Base-by-base conservation (phyloP, 1,140 invertebrate species). In the Stratiolaelaps scimitus region DNA sequence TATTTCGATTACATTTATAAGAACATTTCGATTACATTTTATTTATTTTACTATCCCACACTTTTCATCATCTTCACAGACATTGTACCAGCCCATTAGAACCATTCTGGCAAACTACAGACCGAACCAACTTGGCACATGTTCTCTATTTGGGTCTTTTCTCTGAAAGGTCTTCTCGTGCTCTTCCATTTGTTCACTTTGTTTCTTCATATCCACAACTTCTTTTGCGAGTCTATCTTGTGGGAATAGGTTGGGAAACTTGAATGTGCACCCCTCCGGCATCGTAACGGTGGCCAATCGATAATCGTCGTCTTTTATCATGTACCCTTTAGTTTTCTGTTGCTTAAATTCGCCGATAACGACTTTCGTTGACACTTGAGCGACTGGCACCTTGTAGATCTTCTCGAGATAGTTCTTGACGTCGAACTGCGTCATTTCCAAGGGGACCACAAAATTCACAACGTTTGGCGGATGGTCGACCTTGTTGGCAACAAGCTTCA, bases 331-430 rank as follows among this genome's bases (percentile, higher is more conserved):
- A 17, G 65, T 28, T 28, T 66, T 68, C 23, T 73, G 72, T 67
- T 67, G 69, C 67, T 73, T 74, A 7, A 73, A 71, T 69, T 73
- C 69, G 10, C 75, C 77, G 75, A 64, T 28, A 67, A 67, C 68
- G 17, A 72, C 60, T 40, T 70, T 53, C 23, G 74, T 75, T 67
- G 81, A 77, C 0, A 95, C 84, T 72, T 85, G 74, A 2, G 84
- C 75, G 5, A 88, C 83, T 2, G 81, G 80, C 0, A 96, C 76
- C 69, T 89, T 84, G 71, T 96, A 97, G 70, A 97, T 94, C 76
- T 95, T 94, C 74, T 92, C 84, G 65, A 97, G 77, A 77, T 97
- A 96, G 78, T 92, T 92, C 75, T 84, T 85, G 0, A 96, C 80
- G 76, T 97, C 92, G 69, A 79, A 72, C 76, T 81, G 84, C 15